Percentiles rank a stretch among this genome's conserved stretches.
These are phyloP conservation scores for Conistra vaccinii DNA, from an alignment of 2,888 invertebrate genomes.

Conservation along the genomic window DNA sequence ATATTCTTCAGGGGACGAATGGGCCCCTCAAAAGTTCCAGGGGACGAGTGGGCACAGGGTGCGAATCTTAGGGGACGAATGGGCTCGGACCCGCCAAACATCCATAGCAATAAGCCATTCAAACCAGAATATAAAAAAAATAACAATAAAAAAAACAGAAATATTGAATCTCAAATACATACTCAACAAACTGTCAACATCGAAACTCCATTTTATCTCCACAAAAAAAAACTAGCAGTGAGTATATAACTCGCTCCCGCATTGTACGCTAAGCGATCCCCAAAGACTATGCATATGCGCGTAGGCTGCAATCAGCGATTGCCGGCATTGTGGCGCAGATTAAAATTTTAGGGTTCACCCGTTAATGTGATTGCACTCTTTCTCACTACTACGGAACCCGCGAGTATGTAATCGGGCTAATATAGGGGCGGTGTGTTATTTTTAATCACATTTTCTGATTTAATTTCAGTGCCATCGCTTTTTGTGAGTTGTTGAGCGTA, in stretches of 20 bases:
- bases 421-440: conserved; percentile 86
- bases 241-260: conserved; percentile 53
- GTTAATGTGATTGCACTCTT: conserved; percentile 90
- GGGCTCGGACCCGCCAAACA: no score
- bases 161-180: not conserved
- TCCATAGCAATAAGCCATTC: no score
- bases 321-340: conserved; percentile 88
- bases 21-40: no score
- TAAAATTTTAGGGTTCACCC: conserved; percentile 91
- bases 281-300: conserved; percentile 90
- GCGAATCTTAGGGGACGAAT: no score
- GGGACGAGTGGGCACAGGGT: no score
- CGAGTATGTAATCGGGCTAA: conserved; percentile 79
- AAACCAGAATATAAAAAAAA: not conserved
- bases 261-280: conserved; percentile 88
- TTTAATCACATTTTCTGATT: conserved; percentile 84
- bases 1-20: no score
- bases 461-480: conserved; percentile 65
- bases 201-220: not conserved
- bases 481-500: conserved; percentile 57
- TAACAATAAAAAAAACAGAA: not conserved
- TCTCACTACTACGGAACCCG: conserved; percentile 79
- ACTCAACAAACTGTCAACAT: not conserved
- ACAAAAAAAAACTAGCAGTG: conserved; percentile 27
- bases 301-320: conserved; percentile 88